Evolutionary conservation across 2,797 vertebrate genomes (phyloP), one percentile per base, ranked within the genome.

Genomic region (Adrianichthys oophorus): DNA sequence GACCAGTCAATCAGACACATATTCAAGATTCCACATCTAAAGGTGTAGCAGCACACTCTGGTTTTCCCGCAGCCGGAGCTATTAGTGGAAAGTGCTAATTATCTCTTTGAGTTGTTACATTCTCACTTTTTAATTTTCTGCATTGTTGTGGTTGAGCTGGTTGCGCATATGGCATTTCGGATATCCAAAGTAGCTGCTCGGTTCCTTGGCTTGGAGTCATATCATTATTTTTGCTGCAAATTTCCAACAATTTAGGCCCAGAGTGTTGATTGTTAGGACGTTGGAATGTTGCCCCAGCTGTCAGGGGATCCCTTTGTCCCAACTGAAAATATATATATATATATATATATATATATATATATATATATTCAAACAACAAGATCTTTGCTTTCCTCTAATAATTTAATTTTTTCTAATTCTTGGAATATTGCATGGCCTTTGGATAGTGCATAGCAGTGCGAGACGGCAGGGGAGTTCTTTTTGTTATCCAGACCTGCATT

Each of bases 401-500:
- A 79, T 83, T 79, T 85, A 79, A 79, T 74, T 80, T 87, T 86
- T 69, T 65, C 76, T 72, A 75, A 82, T 75, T 79, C 85, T 86
- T 81, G 77, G 84, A 81, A 84, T 84, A 85, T 76, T 74, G 79
- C 72, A 61, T 79, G 77, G 87, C 80, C 83, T 85, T 84, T 82
- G 73, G 84, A 85, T 78, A 78, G 74, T 46, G 61, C 75, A 58
- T 62, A 71, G 58, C 79, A 76, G 78, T 77, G 81, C 13, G 62
- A 85, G 82, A 78, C 80, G 73, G 84, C 68, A 59, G 84, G 86
- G 83, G 79, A 79, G 79, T 85, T 84, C 79, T 88, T 90, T 89
- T 89, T 87, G 85, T 90, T 90, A 89, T 87, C 85, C 78, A 80
- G 62, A 59, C 56, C 57, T 91, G 89, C 87, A 92, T 91, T 92